Conservation (phyloP, 2,888 invertebrate genomes). For the Sarcophaga rosellei region DNA sequence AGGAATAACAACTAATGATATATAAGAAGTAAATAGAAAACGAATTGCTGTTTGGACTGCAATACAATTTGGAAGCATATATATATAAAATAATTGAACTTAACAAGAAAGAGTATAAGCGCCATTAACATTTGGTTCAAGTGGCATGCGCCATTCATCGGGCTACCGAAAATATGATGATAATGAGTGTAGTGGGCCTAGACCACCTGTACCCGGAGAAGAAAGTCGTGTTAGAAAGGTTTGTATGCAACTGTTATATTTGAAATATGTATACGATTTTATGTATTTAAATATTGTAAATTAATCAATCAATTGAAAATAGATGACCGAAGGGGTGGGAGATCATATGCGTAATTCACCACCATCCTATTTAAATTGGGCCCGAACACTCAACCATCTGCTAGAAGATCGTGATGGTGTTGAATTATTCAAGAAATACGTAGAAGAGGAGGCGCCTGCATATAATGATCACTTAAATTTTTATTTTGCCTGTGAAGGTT, state of each 20-base stretch:
- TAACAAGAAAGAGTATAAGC: slow-evolving; percentile 38
- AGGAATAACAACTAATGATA: not conserved
- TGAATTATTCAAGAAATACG: slow-evolving; percentile 91
- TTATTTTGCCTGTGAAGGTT: slow-evolving; percentile 96
- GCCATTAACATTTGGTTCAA: slow-evolving; percentile 70
- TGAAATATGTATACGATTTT: not conserved
- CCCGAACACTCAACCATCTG: slow-evolving; percentile 90
- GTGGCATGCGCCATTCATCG: slow-evolving; percentile 81
- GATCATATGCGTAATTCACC: slow-evolving; percentile 82
- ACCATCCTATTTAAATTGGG: slow-evolving; percentile 93
- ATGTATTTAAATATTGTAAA: not conserved
- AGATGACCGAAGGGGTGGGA: slow-evolving; percentile 81
- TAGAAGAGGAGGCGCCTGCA: slow-evolving; percentile 89
- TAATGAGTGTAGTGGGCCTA: slow-evolving; percentile 84
- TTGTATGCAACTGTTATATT: not conserved
- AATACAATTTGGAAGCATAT: not conserved
- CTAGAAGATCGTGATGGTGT: slow-evolving; percentile 95
- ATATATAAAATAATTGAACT: not conserved
- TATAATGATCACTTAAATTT: slow-evolving; percentile 93
- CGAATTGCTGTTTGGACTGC: slow-evolving; percentile 10
- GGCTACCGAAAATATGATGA: slow-evolving; percentile 81
- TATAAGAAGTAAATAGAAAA: not conserved
- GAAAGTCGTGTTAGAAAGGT: slow-evolving; percentile 81
- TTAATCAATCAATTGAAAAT: not conserved
- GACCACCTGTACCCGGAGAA: slow-evolving; percentile 93